Percentiles rank a stretch among this genome's conserved stretches.
Conservation (phyloP, 2,797 vertebrate genomes). For the Linurgus olivaceus region DNA sequence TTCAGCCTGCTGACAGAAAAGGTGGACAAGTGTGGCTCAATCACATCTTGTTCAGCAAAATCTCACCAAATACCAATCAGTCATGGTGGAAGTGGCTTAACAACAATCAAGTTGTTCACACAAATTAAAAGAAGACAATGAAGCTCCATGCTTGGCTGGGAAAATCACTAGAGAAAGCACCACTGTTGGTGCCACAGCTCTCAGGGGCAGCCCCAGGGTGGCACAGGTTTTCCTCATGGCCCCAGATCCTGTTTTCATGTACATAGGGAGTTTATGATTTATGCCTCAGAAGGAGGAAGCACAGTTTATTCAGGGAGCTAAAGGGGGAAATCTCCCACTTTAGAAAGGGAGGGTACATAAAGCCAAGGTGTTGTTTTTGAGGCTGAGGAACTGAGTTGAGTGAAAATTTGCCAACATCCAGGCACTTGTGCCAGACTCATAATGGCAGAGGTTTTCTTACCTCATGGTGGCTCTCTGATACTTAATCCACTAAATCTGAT, state of each 20-base stretch:
- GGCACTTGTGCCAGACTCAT: not conserved
- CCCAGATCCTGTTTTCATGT: not conserved
- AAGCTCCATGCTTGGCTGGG: not conserved
- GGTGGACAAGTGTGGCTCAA: not conserved
- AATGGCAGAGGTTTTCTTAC: not conserved
- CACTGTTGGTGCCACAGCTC: not conserved
- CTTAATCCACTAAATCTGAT: not conserved
- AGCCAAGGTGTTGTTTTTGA: not conserved
- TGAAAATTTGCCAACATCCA: not conserved
- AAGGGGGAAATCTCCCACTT: not conserved
- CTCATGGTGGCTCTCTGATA: not conserved
- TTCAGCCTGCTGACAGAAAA: not conserved
- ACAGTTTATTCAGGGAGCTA: not conserved
- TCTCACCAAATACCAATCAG: not conserved
- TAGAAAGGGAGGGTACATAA: fast-evolving
- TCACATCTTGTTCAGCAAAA: not conserved
- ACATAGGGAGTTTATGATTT: not conserved
- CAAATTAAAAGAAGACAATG: not conserved
- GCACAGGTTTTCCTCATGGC: not conserved
- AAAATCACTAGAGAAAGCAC: not conserved
- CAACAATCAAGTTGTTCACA: not conserved
- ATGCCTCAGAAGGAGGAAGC: not conserved
- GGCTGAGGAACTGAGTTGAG: not conserved
- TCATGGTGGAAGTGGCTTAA: not conserved
- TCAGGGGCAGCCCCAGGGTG: not conserved